Percentiles rank a stretch among this genome's conserved stretches.
phyloP scores from a whole-genome alignment of 1,140 invertebrate species.

The Centruroides vittatus region DNA sequence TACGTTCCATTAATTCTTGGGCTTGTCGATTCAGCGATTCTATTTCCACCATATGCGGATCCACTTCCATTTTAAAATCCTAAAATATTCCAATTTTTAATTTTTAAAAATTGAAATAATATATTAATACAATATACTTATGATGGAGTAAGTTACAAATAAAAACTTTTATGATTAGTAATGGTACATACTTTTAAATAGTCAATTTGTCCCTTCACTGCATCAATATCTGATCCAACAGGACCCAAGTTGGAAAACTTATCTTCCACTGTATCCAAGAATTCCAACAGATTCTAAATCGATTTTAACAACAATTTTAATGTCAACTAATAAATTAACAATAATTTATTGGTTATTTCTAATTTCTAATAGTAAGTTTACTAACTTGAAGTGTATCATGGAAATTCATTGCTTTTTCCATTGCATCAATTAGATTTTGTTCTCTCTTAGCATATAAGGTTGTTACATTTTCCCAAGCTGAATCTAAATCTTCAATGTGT shows the following conservation, averaged over 20 bases:
- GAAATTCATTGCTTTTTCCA: conserved; percentile 97
- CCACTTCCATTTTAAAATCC: conserved; percentile 82
- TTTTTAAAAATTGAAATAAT: not conserved
- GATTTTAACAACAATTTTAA: too few relatives aligned
- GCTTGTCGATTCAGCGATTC: conserved; percentile 90
- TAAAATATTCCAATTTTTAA: not conserved
- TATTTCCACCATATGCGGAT: conserved; percentile 93
- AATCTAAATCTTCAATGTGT: conserved; percentile 89
- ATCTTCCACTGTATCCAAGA: conserved; percentile 77
- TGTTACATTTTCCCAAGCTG: conserved; percentile 85
- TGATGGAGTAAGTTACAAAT: not conserved
- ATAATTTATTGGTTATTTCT: too few relatives aligned
- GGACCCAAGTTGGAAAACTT: conserved; percentile 66
- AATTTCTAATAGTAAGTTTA: not conserved
- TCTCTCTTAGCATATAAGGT: conserved; percentile 81
- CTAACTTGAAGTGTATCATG: conserved; percentile 67
- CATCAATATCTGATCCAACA: conserved; percentile 80
- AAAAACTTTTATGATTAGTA: not conserved
- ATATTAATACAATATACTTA: not conserved
- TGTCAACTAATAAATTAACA: too few relatives aligned
- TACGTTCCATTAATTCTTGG: conserved; percentile 75
- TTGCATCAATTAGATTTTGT: conserved; percentile 88
- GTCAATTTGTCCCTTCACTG: conserved; percentile 83
- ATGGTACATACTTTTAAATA: conserved; percentile 50
- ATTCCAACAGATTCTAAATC: conserved; percentile 58